Conservation (phyloP, 2,113 vertebrate species). For the Atrichornis clamosus region DNA sequence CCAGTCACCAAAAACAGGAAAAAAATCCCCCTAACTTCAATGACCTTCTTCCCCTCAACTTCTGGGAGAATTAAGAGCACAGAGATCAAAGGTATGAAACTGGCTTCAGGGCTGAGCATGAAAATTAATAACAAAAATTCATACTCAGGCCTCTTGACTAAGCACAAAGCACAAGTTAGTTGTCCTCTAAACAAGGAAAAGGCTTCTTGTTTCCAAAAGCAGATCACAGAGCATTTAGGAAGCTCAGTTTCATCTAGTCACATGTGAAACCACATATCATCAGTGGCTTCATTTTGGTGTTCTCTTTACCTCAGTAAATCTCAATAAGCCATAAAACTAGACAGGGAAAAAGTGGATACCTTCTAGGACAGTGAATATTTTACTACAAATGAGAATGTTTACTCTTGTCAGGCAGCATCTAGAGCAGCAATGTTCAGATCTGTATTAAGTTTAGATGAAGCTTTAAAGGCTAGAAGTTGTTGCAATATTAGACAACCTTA, state of each 20-base stretch:
- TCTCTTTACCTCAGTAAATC: not conserved
- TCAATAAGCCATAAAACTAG: not conserved
- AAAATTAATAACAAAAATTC: not conserved
- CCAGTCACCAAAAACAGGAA: not conserved
- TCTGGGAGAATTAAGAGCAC: not conserved
- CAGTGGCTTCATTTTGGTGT: not conserved
- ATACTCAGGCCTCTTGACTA: not conserved
- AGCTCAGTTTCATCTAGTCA: not conserved
- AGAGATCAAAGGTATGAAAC: not conserved
- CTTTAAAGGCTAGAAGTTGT: not conserved
- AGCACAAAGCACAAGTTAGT: not conserved
- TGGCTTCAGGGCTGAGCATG: not conserved
- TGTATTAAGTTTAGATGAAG: not conserved
- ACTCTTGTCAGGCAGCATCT: not conserved
- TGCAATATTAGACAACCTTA: not conserved
- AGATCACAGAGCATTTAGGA: not conserved
- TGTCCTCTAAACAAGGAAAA: not conserved
- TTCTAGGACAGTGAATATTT: not conserved
- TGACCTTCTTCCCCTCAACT: not conserved
- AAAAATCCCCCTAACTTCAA: not conserved
- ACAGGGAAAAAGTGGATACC: not conserved
- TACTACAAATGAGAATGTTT: not conserved
- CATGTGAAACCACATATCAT: not conserved
- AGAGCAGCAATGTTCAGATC: not conserved
- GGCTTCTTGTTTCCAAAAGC: not conserved